Evolutionary conservation across 2,888 invertebrate genomes (phyloP), one percentile per base, ranked within the genome.

Genomic region (Monochamus alternatus): DNA sequence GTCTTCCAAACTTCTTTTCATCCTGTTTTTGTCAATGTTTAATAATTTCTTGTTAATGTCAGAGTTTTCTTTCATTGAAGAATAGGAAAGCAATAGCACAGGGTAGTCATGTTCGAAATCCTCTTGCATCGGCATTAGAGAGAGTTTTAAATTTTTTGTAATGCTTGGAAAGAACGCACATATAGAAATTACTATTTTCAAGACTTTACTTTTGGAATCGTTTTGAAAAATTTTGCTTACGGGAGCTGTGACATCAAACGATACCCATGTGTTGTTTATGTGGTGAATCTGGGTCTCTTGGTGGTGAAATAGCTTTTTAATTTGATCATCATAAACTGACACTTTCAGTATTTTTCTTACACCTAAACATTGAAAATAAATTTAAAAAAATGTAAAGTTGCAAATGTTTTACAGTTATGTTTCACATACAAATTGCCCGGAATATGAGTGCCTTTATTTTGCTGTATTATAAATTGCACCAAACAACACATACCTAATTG

Each of bases 91-190:
- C 14, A 89, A 69, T 52, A 89, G 79, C 60, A 89, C 81, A 0
- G 89, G 89, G 81, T 89, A 89, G 78, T 89, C 87, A 64, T 89
- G 88, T 69, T 88, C 87, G 30, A 85, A 83, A 75, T 86, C 81
- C 70, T 87, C 86, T 44, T 80, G 76, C 10, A 83, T 70, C 5
- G 88, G 88, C 78, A 87, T 80, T 69, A 89, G 78, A 10, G 89
- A 88, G 30, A 89, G 75, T 77, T 86, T 86, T 12, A 88, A 83
- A 69, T 83, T 77, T 31, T 81, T 82, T n/a, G 78, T 75, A 5
- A 79, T 47, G 43, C 82, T 77, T 5, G 85, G 83, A 8, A 84
- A 75, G 74, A 83, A 86, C 5, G 85, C 78, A 58, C 83, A 83
- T 3, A 88, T 76, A 0, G 86, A 85, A 22, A 89, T 81, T 0